Evolutionary conservation across 2,888 invertebrate species (phyloP).

Genomic region (Oscheius sp.): DNA sequence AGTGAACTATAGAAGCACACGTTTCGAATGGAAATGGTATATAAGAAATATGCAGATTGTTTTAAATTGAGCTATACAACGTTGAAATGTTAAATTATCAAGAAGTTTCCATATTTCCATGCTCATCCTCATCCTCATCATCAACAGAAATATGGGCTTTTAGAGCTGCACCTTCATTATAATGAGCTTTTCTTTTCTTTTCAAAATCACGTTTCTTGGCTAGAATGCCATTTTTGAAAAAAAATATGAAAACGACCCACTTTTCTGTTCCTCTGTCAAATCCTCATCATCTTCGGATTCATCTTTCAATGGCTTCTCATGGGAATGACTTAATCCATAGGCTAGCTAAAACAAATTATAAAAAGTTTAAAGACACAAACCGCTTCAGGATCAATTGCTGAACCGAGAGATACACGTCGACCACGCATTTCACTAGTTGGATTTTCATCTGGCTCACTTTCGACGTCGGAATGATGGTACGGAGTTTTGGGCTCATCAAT

Average conservation of each 20-base stretch:
- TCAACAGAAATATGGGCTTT: constrained; percentile 71
- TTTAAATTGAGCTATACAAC: too few relatives aligned
- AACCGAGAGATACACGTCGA: constrained; percentile 64
- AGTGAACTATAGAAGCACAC: background rate
- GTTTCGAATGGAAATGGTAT: background rate
- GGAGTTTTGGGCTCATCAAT: constrained; percentile 95
- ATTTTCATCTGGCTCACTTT: constrained; percentile 68
- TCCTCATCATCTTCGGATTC: constrained; percentile 53
- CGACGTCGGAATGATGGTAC: constrained; percentile 76
- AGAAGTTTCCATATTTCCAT: constrained; percentile 6
- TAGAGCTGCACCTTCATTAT: constrained; percentile 95
- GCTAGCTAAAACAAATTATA: constrained; percentile 17
- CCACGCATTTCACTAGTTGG: constrained; percentile 5
- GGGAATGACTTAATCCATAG: constrained; percentile 27
- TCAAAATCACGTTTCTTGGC: constrained; percentile 77
- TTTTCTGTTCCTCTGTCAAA: constrained; percentile 59
- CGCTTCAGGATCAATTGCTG: constrained; percentile 62
- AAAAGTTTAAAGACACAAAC: constrained; percentile 21
- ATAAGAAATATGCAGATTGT: background rate
- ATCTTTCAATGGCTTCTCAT: constrained; percentile 40
- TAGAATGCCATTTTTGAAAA: too few relatives aligned
- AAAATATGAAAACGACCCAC: too few relatives aligned
- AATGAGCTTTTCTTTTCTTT: constrained; percentile 91
- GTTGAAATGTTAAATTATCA: too few relatives aligned
- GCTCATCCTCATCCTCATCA: constrained; percentile 12